These are phyloP conservation scores for Chrysolina haemoptera DNA, from an alignment of 2,888 invertebrate species.

Conservation along the genomic window DNA sequence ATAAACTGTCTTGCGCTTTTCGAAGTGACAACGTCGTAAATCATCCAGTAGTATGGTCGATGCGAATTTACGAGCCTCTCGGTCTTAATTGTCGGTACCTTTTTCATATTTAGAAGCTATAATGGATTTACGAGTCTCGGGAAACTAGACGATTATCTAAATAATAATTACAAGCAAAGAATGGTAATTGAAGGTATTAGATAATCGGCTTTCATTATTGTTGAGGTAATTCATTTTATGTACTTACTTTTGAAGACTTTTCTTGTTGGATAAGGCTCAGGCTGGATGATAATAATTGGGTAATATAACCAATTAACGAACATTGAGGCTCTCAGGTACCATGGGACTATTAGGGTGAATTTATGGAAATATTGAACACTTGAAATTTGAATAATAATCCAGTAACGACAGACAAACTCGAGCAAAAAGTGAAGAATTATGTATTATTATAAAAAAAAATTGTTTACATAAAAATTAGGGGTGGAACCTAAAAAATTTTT, in stretches of 20 bases:
- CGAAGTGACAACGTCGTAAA: constrained; percentile 19
- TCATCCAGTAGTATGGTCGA: constrained; percentile 22
- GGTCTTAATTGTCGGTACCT: constrained; percentile 36
- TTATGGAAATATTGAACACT: too few species aligned
- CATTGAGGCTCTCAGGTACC: too few species aligned
- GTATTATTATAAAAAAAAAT: too few species aligned
- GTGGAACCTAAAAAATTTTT: too few species aligned
- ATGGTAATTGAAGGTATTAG: neutral
- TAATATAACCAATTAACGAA: too few species aligned
- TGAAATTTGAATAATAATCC: too few species aligned
- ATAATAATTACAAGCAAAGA: neutral
- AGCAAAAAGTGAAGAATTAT: too few species aligned
- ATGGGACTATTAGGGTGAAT: too few species aligned
- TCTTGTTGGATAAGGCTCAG: neutral
- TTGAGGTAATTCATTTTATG: neutral
- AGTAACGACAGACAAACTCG: too few species aligned
- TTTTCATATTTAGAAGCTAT: constrained; percentile 29
- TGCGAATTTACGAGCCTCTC: constrained; percentile 32
- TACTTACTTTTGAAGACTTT: neutral
- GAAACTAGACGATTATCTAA: neutral
- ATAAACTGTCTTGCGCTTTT: constrained; percentile 22
- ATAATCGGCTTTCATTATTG: constrained; percentile 1
- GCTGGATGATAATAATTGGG: neutral
- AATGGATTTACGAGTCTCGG: constrained; percentile 35
- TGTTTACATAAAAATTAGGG: too few species aligned